phyloP scores from a whole-genome alignment of 2,888 invertebrate genomes.

The Sesia apiformis region DNA sequence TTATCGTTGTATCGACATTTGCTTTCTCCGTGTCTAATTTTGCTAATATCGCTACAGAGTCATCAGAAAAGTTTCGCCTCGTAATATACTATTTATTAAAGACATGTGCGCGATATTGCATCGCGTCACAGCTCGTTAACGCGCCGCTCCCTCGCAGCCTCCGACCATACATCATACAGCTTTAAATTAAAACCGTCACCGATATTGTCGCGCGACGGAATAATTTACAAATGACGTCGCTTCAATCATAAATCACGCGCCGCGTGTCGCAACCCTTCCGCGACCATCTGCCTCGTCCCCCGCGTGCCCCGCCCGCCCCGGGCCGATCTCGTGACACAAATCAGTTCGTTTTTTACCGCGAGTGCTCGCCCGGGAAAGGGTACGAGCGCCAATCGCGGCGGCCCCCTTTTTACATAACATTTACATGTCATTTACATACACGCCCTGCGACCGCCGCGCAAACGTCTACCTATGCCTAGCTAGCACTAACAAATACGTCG shows the following conservation, averaged over 20 bases:
- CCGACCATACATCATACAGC: constrained; percentile 41
- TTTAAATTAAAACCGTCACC: constrained; percentile 53
- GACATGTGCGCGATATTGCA: neutral
- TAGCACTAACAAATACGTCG: neutral
- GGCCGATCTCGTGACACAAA: neutral
- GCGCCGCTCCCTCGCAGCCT: constrained; percentile 6
- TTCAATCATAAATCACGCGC: constrained; percentile 32
- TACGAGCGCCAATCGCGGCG: constrained; percentile 28
- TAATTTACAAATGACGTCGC: constrained; percentile 33
- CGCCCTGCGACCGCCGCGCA: constrained; percentile 1
- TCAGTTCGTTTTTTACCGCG: constrained; percentile 19
- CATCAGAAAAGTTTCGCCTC: no score
- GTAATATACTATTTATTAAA: neutral
- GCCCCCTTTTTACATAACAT: constrained; percentile 25
- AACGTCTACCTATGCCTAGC: constrained; percentile 1
- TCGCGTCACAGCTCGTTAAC: neutral
- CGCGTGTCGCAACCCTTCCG: constrained; percentile 13
- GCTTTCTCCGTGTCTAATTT: no score
- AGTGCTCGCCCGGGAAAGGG: constrained; percentile 13
- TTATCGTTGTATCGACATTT: no score
- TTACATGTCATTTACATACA: constrained; percentile 53
- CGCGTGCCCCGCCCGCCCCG: constrained; percentile 8
- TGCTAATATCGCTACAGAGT: no score
- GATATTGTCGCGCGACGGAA: constrained; percentile 34
- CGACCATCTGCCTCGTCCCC: neutral